phyloP scores from a whole-genome alignment of 2,797 vertebrate genomes.

The Cirrhinus molitorella region DNA sequence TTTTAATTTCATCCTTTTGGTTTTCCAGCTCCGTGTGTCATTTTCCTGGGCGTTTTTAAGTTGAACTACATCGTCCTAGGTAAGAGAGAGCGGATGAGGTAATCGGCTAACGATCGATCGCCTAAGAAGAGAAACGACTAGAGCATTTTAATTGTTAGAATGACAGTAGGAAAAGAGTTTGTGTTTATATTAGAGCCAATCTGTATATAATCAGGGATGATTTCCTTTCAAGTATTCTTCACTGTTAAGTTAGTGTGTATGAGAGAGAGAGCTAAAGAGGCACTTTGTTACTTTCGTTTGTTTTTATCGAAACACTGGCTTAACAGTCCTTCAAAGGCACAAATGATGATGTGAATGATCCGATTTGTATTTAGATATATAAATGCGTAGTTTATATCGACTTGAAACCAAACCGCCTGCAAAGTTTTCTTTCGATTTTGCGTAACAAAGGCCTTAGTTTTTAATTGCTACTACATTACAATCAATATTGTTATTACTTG shows the following conservation, averaged over 20 bases:
- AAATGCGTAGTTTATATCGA: slow-evolving; percentile 64
- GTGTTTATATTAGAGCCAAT: slow-evolving; percentile 75
- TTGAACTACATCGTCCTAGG: not conserved
- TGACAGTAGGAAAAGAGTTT: slow-evolving; percentile 2
- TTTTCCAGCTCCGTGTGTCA: not conserved
- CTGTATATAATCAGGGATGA: slow-evolving; percentile 93
- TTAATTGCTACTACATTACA: slow-evolving; percentile 54
- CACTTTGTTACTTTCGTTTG: slow-evolving; percentile 79
- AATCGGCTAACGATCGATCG: not conserved
- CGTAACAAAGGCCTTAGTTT: slow-evolving; percentile 66
- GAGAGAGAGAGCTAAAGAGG: slow-evolving; percentile 17
- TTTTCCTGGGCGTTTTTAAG: not conserved
- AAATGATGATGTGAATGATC: slow-evolving; percentile 67
- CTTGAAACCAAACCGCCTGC: slow-evolving; percentile 84
- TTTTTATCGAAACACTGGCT: slow-evolving; percentile 88
- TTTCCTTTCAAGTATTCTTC: slow-evolving; percentile 35
- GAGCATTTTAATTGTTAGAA: slow-evolving; percentile 23
- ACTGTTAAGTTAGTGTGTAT: slow-evolving; percentile 39
- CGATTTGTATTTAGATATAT: slow-evolving; percentile 64
- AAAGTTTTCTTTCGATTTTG: slow-evolving; percentile 73
- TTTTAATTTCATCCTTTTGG: slow-evolving; percentile 19
- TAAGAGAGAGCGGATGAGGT: not conserved
- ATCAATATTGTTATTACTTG: slow-evolving; percentile 6
- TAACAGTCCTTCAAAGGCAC: slow-evolving; percentile 83
- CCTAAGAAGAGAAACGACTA: slow-evolving; percentile 2